Evolutionary conservation across 2,888 invertebrate genomes (phyloP), one percentile per base, ranked within the genome.

Genomic region (Diogma glabrata): DNA sequence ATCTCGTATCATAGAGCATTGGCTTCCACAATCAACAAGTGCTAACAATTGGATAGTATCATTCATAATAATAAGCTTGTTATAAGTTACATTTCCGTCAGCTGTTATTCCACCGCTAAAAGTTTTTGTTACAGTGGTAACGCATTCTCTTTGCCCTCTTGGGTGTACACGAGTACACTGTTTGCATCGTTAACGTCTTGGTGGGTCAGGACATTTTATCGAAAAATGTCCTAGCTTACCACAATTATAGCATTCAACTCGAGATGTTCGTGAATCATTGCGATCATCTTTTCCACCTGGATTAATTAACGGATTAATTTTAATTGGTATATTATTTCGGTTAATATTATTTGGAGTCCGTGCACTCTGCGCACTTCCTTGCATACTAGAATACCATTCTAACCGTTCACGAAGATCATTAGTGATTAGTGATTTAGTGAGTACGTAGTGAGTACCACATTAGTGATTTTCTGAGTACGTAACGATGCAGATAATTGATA

Each of bases 211-310:
- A 36, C 36, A 36, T 16, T 36, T 36, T 36, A 36, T 36, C 14
- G 36, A 36, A 14, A 6, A 36, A 36, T 36, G 36, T 36, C 36
- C 36, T 14, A 17, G 36, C 9, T 36, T 36, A 16, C 7, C 14
- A 36, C 36, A 36, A 36, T 36, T 36, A 36, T 36, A 36, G 17
- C 36, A 36, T 36, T 36, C 36, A 36, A n/a, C n/a, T n/a, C n/a
- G n/a, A n/a, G 5, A 36, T 36, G 14, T 14, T 9, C 36, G 14
- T 16, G 36, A 9, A n/a, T n/a, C n/a, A n/a, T n/a, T n/a, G n/a
- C 9, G 36, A 7, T 14, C 36, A 7, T 36, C 33, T 9, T 36
- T 9, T 14, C 17, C 17, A 3, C 14, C 14, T 36, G 36, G 14
- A 16, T 36, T 36, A 16, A 12, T 14, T 14, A 14, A 9, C 36